phyloP scores from a whole-genome alignment of 2,797 vertebrate species.

The Novumbra hubbsi region DNA sequence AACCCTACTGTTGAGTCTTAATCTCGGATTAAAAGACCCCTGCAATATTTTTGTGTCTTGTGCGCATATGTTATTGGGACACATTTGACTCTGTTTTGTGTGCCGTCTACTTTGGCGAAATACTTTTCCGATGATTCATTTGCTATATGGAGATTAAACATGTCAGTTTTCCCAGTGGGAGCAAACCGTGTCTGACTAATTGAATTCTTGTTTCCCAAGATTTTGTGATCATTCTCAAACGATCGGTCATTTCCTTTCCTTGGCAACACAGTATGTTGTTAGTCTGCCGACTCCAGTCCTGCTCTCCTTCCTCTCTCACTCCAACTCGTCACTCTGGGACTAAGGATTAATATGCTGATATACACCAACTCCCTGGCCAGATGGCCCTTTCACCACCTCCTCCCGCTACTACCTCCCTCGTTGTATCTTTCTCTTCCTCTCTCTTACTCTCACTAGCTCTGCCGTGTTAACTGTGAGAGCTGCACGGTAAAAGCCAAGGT shows the following conservation, averaged over 20 bases:
- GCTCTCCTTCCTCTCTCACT: constrained; percentile 34
- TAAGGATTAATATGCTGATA: constrained; percentile 64
- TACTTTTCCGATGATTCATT: not conserved
- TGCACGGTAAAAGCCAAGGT: constrained; percentile 30
- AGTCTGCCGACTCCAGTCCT: constrained; percentile 24
- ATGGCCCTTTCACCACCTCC: constrained; percentile 61
- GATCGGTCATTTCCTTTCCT: constrained; percentile 11
- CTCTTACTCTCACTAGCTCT: constrained; percentile 16
- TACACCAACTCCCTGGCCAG: constrained; percentile 56
- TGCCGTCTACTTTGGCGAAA: not conserved
- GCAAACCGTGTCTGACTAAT: not conserved
- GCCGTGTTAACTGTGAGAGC: constrained; percentile 25
- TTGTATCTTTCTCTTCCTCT: constrained; percentile 1
- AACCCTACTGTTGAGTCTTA: constrained; percentile 13
- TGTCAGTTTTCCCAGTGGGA: not conserved
- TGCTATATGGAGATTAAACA: not conserved
- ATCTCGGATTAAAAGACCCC: constrained; percentile 22
- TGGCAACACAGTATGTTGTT: constrained; percentile 16
- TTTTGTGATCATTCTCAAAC: constrained; percentile 2
- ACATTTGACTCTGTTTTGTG: not conserved
- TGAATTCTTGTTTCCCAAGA: not conserved
- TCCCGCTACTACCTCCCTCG: constrained; percentile 25
- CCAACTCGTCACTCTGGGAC: constrained; percentile 38
- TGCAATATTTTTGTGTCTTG: constrained; percentile 13
- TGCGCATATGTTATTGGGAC: not conserved